Base-by-base conservation (phyloP, 2,797 vertebrate species). In the Spinus olivaceus region DNA sequence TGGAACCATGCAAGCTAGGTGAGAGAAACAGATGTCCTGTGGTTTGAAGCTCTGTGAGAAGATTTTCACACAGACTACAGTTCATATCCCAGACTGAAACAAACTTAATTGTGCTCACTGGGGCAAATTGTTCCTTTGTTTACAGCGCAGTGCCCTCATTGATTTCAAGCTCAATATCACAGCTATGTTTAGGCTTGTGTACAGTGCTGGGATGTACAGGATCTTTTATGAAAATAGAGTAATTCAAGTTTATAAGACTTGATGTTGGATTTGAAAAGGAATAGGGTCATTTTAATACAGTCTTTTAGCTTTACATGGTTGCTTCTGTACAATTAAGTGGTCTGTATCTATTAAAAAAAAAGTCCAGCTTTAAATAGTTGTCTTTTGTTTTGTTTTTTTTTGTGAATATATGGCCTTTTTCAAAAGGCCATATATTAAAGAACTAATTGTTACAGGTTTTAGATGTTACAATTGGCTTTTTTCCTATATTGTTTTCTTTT, bases 381-480 rank as follows among this genome's bases (percentile, higher is more conserved):
- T 37, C 11, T 37, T 37, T 37, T 35, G 35, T 35, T 35, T 35
- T 33, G 33, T 95, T 95, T 60, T 39, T 39, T 60, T 41, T 41
- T 16, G 7, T 41, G 39, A 41, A 41, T 41, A 41, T 16, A 16
- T 41, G 39, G 15, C 39, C 39, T 28, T 39, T 39, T 60, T 96
- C 86, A 89, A 93, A 97, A 94, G 73, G 44, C 77, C 69, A 77
- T 96, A 80, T 95, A 94, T 97, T 97, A 96, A 86, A 95, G 49
- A 96, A 61, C 69, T 97, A 95, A 96, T 97, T 96, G 86, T 78
- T 95, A 82, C 18, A 83, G 89, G 42, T 94, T 96, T 97, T 97
- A 96, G 86, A 93, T 81, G 67, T 84, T 92, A 90, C 18, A 84
- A 71, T 66, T 88, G 93, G 73, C 61, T 82, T 84, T 94, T 76